Conservation (phyloP, 2,888 invertebrate genomes). For the Acleris literana region DNA sequence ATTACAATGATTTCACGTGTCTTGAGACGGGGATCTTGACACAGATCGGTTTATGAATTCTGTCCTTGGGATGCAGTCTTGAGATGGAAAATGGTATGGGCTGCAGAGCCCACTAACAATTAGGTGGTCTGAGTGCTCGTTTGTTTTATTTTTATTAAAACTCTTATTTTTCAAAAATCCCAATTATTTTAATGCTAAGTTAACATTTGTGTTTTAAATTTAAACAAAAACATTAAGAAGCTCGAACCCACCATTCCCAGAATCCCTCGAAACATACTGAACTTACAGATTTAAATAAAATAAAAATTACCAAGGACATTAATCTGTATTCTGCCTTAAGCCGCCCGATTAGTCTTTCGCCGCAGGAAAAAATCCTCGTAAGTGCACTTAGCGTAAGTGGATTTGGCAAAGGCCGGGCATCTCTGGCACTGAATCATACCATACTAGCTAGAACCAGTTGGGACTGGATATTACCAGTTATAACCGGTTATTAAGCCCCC, state of each 20-base stretch:
- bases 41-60: too few species aligned
- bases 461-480: constrained; percentile 32
- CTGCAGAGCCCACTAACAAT: too few species aligned
- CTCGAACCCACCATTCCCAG: constrained; percentile 2
- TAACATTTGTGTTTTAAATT: too few species aligned
- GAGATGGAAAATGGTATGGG: too few species aligned
- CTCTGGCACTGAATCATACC: constrained; percentile 32
- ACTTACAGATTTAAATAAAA: constrained; percentile 41
- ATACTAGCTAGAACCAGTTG: constrained; percentile 26
- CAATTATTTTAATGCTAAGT: too few species aligned
- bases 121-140: too few species aligned
- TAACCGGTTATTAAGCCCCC: constrained; percentile 29
- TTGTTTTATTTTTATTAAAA: too few species aligned
- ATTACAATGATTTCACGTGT: too few species aligned
- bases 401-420: constrained; percentile 54
- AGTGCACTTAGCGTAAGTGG: constrained; percentile 61
- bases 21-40: too few species aligned
- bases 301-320: constrained; percentile 44
- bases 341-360: constrained; percentile 51
- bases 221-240: background rate
- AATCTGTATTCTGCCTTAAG: constrained; percentile 51
- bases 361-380: constrained; percentile 46
- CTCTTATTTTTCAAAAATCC: too few species aligned
- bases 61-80: too few species aligned
- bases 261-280: constrained; percentile 13